phyloP scores from a whole-genome alignment of 1,140 invertebrate species.

The Apis cerana region DNA sequence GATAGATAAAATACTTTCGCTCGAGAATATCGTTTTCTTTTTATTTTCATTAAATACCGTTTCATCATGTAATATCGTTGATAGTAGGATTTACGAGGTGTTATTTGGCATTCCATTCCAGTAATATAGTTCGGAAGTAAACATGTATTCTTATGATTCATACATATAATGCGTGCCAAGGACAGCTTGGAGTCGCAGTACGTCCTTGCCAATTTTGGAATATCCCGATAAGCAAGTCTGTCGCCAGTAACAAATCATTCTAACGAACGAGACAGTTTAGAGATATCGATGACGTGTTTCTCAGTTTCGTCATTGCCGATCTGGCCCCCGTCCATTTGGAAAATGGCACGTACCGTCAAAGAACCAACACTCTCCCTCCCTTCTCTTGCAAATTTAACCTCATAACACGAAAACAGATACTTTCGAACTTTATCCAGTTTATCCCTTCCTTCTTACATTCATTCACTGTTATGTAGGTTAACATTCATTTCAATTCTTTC shows the following conservation, averaged over 20 bases:
- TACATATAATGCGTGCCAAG: slow-evolving; percentile 34
- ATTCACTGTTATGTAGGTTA: neutral
- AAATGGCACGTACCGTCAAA: neutral
- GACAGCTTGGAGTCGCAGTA: neutral
- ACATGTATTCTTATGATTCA: slow-evolving; percentile 27
- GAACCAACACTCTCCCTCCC: neutral
- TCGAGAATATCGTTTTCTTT: neutral
- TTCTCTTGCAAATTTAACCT: neutral
- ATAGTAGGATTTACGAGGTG: neutral
- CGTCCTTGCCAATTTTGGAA: slow-evolving; percentile 37
- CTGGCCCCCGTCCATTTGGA: slow-evolving; percentile 37
- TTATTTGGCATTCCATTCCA: neutral
- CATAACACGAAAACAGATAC: slow-evolving; percentile 10
- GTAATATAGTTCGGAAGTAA: slow-evolving; percentile 15
- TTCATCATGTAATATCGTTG: neutral
- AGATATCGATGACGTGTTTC: neutral
- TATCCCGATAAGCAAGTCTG: slow-evolving; percentile 6
- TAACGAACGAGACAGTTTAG: slow-evolving; percentile 11
- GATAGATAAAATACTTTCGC: neutral
- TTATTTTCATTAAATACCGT: neutral
- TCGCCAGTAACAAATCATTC: slow-evolving; percentile 23
- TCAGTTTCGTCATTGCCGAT: neutral
- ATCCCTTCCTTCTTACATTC: neutral
- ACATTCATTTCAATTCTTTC: neutral
- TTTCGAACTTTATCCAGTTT: slow-evolving; percentile 10